phyloP scores from a whole-genome alignment of 2,888 invertebrate genomes.

The Lacanobia oleracea region DNA sequence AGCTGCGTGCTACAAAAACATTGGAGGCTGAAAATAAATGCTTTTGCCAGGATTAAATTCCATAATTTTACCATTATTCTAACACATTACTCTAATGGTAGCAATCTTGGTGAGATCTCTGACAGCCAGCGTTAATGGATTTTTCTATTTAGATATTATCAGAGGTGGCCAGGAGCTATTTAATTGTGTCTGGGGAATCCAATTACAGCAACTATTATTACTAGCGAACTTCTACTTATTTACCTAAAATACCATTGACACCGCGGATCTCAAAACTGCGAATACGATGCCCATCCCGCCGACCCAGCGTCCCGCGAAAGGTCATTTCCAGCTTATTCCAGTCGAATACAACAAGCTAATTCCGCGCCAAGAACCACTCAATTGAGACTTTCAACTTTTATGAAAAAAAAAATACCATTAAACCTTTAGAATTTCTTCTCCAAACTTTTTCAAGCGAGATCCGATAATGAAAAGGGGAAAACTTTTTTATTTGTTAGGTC shows the following conservation, averaged over 20 bases:
- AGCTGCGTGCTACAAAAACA: background rate
- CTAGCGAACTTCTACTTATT: conserved; percentile 9
- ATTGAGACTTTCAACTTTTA: conserved; percentile 54
- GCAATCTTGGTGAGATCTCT: conserved; percentile 13
- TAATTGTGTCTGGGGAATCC: conserved; percentile 22
- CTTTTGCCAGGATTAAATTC: conserved; percentile 13
- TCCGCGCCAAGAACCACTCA: conserved; percentile 35
- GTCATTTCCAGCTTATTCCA: conserved; percentile 57
- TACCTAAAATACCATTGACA: conserved; percentile 8
- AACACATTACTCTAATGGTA: conserved; percentile 22
- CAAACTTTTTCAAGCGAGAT: conserved; percentile 39
- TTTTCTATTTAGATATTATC: conserved; percentile 43
- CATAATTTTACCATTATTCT: conserved; percentile 35
- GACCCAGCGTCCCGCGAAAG: conserved; percentile 34
- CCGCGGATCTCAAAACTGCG: conserved; percentile 25
- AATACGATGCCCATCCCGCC: conserved; percentile 9
- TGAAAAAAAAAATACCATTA: conserved; percentile 55
- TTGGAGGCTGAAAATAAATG: conserved; percentile 4
- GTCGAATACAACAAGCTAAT: conserved; percentile 44
- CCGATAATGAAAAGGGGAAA: conserved; percentile 56
- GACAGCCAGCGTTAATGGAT: conserved; percentile 34
- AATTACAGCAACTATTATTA: conserved; percentile 27
- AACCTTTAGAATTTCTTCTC: conserved; percentile 53
- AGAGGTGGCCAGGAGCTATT: conserved; percentile 8
- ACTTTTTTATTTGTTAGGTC: conserved; percentile 57